A percentile compares a stretch with the other conserved stretches of the same genome.
These are phyloP conservation scores for Siniperca obscura DNA, from an alignment of 2,797 vertebrate genomes.

Conservation along the genomic window DNA sequence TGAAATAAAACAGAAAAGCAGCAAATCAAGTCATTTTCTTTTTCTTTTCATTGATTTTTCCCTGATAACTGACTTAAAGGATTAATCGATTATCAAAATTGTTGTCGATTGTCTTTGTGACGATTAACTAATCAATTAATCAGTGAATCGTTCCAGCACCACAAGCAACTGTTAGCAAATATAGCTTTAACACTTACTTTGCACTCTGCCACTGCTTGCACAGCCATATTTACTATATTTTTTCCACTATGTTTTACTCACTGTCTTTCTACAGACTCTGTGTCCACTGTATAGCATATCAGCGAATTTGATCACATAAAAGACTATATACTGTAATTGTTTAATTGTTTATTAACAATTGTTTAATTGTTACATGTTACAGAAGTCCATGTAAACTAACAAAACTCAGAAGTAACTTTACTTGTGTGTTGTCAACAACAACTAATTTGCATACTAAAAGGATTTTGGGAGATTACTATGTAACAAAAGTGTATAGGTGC, in stretches of 20 bases:
- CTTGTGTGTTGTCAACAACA: background rate
- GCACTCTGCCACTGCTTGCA: background rate
- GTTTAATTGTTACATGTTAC: background rate
- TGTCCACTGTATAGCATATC: background rate
- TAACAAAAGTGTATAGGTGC: conserved; percentile 6
- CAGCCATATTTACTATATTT: background rate
- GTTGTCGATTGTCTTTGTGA: too few species aligned
- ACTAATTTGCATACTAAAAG: conserved; percentile 35
- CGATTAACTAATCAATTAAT: too few species aligned
- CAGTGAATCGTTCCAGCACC: background rate
- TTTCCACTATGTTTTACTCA: background rate
- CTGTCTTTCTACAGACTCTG: background rate
- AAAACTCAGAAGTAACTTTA: background rate
- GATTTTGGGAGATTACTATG: conserved; percentile 14
- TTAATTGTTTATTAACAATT: too few species aligned
- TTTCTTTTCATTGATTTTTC: too few species aligned
- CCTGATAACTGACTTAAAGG: background rate
- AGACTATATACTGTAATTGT: background rate
- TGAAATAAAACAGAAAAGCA: background rate
- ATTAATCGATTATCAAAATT: background rate
- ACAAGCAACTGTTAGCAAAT: background rate
- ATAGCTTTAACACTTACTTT: background rate
- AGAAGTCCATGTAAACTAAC: background rate
- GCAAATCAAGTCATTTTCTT: background rate
- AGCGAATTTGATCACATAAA: background rate